Percentiles rank a stretch among this genome's conserved stretches.
Evolutionary conservation across 1,140 invertebrate species (phyloP).

Genomic region (Steinernema khuongi): DNA sequence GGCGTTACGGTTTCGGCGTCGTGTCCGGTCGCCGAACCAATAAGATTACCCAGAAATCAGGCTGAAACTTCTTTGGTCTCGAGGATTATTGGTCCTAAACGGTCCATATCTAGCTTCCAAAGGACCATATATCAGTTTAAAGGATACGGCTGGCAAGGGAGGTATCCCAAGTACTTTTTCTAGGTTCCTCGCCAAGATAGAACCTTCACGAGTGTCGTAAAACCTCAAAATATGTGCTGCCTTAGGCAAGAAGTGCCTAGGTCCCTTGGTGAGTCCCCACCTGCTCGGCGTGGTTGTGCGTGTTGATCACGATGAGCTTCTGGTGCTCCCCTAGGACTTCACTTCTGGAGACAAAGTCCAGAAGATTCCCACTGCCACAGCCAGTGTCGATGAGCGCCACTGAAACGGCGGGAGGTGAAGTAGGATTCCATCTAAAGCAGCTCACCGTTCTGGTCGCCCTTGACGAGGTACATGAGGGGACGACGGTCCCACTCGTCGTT

Average conservation of each 20-base stretch:
- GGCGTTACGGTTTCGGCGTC: no score
- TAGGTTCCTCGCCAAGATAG: no score
- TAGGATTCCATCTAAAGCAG: neutral
- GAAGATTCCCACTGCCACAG: slow-evolving; percentile 36
- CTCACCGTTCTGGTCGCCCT: neutral
- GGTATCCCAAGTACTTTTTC: no score
- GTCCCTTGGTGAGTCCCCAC: no score
- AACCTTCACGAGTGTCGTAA: no score
- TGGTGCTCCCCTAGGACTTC: slow-evolving; percentile 24
- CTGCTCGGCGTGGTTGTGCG: slow-evolving; percentile 42
- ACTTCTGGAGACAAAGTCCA: slow-evolving; percentile 26
- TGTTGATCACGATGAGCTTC: slow-evolving; percentile 37
- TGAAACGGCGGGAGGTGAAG: slow-evolving; percentile 14
- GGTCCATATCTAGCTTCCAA: no score
- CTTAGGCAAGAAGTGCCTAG: no score
- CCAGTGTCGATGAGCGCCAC: slow-evolving; percentile 40
- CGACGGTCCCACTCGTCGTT: neutral
- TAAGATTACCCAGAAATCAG: no score
- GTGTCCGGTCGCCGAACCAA: no score
- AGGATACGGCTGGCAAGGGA: no score
- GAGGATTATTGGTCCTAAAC: no score
- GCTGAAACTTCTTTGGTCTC: slow-evolving; percentile 12
- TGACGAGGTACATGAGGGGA: neutral
- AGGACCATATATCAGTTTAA: neutral
- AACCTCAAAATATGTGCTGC: no score